These are phyloP conservation scores for Alfaro cultratus DNA, from an alignment of 2,797 vertebrate genomes.

Conservation along the genomic window DNA sequence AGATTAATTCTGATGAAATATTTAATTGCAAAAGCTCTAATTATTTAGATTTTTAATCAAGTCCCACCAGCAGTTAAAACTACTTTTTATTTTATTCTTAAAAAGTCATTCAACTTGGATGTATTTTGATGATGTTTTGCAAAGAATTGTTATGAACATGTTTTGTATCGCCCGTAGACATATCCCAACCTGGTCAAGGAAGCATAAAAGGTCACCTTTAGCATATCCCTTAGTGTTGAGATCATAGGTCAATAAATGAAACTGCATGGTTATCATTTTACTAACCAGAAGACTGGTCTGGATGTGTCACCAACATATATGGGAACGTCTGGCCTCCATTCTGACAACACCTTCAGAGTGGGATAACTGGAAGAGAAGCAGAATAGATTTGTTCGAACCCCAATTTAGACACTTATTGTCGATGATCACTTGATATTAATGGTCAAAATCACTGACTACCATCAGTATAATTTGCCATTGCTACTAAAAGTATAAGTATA, in stretches of 20 bases:
- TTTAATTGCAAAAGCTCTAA: background rate
- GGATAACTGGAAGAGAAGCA: constrained; percentile 76
- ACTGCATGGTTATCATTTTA: background rate
- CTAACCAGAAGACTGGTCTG: constrained; percentile 84
- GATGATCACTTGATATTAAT: background rate
- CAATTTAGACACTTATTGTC: too few relatives aligned
- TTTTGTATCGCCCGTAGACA: too few relatives aligned
- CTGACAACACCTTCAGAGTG: constrained; percentile 76
- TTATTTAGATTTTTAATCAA: too few relatives aligned
- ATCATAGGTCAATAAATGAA: background rate
- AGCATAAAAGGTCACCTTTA: background rate
- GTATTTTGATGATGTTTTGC: too few relatives aligned
- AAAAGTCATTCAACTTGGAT: too few relatives aligned
- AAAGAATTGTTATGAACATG: too few relatives aligned
- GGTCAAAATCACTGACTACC: background rate
- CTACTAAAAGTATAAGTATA: too few relatives aligned
- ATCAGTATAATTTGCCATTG: background rate
- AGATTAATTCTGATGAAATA: too few relatives aligned
- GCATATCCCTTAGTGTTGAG: background rate
- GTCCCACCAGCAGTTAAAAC: background rate
- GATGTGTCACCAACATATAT: constrained; percentile 85
- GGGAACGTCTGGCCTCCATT: constrained; percentile 78
- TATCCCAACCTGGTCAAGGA: too few relatives aligned
- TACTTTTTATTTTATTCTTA: too few relatives aligned
- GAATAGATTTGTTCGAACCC: background rate